phyloP scores from a whole-genome alignment of 2,888 invertebrate genomes.

The Macrosiphum euphorbiae region DNA sequence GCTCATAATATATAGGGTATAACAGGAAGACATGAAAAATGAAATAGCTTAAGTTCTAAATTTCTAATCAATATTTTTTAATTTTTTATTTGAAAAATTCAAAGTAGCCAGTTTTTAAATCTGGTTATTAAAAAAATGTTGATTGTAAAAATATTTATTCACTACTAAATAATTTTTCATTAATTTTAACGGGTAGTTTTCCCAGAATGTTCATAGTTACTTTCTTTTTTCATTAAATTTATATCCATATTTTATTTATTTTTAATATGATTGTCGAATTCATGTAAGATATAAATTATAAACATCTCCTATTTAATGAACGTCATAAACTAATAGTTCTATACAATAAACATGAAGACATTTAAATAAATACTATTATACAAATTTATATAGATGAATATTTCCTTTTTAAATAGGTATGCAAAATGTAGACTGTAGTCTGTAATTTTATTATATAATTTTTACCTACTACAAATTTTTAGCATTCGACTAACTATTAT shows the following conservation, averaged over 20 bases:
- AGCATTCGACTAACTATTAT: neutral
- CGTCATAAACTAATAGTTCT: neutral
- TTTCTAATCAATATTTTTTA: no score
- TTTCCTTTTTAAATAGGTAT: neutral
- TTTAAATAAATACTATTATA: neutral
- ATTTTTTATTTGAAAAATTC: no score
- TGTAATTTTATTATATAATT: neutral
- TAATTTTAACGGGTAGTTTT: neutral
- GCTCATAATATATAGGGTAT: neutral
- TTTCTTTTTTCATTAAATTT: neutral
- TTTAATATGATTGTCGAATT: neutral
- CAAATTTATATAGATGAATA: neutral
- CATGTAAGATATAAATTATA: neutral
- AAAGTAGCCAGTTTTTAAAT: no score
- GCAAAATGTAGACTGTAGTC: no score
- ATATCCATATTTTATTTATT: neutral
- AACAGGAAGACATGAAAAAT: no score
- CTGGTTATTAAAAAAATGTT: no score
- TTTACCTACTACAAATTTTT: neutral
- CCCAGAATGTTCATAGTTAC: neutral
- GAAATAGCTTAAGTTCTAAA: no score
- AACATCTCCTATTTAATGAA: neutral
- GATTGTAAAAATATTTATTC: no score
- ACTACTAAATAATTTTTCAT: neutral
- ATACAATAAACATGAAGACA: neutral